A percentile compares a stretch with the other conserved stretches of the same genome.
Conservation (phyloP, 2,888 invertebrate species). For the Harpalus rubripes region DNA sequence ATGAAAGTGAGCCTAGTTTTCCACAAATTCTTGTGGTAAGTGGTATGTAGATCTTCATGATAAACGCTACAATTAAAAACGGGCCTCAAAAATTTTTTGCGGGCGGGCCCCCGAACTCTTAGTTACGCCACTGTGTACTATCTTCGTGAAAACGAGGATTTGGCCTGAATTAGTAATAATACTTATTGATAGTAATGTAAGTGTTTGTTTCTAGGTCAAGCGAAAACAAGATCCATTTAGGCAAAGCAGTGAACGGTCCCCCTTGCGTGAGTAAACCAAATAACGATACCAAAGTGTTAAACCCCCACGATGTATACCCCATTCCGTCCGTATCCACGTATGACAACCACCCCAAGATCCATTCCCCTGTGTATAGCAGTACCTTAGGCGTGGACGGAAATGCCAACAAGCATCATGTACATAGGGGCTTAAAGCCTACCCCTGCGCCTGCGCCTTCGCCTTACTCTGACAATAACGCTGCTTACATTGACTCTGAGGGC, state of each 20-base stretch:
- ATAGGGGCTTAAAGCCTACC: constrained; percentile 68
- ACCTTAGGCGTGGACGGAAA: constrained; percentile 22
- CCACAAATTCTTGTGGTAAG: too few relatives aligned
- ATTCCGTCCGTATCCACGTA: constrained; percentile 51
- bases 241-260: constrained; percentile 68
- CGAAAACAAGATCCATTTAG: constrained; percentile 79
- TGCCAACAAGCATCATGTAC: constrained; percentile 71
- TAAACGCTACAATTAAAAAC: too few relatives aligned
- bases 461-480: constrained; percentile 64
- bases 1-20: too few relatives aligned
- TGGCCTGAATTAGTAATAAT: too few relatives aligned
- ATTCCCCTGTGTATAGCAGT: constrained; percentile 26
- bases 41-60: too few relatives aligned
- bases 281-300: constrained; percentile 71
- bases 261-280: constrained; percentile 71
- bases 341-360: constrained; percentile 69
- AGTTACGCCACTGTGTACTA: too few relatives aligned
- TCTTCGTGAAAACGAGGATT: too few relatives aligned
- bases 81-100: too few relatives aligned
- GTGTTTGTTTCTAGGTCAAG: constrained; percentile 77
- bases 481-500: constrained; percentile 68
- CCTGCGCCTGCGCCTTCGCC: constrained; percentile 8
- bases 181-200: too few relatives aligned
- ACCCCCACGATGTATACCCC: constrained; percentile 71
- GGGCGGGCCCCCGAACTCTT: too few relatives aligned